Conservation (phyloP, 37 sponge, comb jelly and placozoan genomes). For the Tethya wilhelma region DNA sequence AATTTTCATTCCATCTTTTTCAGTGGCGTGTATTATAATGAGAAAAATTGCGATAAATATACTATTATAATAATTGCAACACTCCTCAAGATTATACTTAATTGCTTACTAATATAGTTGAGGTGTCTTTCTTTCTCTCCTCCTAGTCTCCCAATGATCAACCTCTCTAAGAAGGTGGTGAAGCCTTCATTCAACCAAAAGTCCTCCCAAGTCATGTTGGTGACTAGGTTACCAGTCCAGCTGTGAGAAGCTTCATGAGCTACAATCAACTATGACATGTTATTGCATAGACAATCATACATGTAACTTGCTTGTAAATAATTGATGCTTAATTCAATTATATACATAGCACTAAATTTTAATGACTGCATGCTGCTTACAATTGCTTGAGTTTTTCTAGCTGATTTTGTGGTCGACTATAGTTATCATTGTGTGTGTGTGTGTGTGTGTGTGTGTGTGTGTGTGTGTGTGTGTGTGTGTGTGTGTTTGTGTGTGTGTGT, state of each 20-base stretch:
- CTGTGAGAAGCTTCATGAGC: constrained; percentile 97
- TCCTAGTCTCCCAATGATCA: constrained; percentile 65
- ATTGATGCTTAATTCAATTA: too few species aligned
- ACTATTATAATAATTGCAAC: too few species aligned
- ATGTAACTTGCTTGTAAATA: not conserved
- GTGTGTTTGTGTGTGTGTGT: not conserved
- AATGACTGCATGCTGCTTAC: not conserved
- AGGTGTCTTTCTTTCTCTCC: constrained; percentile 77
- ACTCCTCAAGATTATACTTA: not conserved
- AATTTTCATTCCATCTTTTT: constrained; percentile 71
- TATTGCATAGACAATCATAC: not conserved
- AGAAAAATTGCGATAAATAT: not conserved
- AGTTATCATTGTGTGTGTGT: not conserved
- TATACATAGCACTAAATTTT: too few species aligned
- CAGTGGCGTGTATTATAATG: not conserved
- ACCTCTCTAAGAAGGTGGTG: constrained; percentile 90
- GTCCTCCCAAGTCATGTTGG: constrained; percentile 91
- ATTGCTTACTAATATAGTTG: constrained; percentile 47
- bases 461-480: not conserved
- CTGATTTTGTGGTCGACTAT: too few species aligned
- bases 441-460: not conserved
- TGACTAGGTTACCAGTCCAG: constrained; percentile 98
- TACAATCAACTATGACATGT: constrained; percentile 66
- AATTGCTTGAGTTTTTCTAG: too few species aligned
- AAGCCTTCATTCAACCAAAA: constrained; percentile 98